Percentiles rank a stretch among this genome's conserved stretches.
These are phyloP conservation scores for Microhierax caerulescens DNA, from an alignment of 2,797 vertebrate genomes.

Conservation along the genomic window DNA sequence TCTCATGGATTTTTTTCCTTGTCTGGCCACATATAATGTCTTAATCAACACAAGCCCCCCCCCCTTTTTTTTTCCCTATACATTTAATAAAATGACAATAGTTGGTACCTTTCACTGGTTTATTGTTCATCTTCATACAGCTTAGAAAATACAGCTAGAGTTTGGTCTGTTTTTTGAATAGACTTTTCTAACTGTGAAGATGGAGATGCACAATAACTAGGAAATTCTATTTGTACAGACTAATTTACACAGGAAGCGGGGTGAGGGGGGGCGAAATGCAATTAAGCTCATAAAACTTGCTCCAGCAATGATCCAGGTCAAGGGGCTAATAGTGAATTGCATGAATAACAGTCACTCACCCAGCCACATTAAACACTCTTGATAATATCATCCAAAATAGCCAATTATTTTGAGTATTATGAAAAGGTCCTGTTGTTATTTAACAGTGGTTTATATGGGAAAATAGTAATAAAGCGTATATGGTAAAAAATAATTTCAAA, in stretches of 20 bases:
- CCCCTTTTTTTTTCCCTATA: neutral
- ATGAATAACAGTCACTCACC: conserved; percentile 53
- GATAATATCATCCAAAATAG: conserved; percentile 57
- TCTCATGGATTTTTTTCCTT: neutral
- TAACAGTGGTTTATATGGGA: conserved; percentile 36
- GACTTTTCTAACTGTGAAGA: neutral
- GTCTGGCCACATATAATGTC: neutral
- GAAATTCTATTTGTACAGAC: conserved; percentile 47
- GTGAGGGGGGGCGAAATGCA: neutral
- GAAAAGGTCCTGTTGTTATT: conserved; percentile 38
- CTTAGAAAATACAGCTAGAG: neutral
- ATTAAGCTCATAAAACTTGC: conserved; percentile 69
- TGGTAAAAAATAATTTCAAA: conserved; percentile 21
- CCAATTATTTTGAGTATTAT: conserved; percentile 57
- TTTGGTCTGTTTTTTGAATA: neutral
- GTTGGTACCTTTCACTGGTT: neutral
- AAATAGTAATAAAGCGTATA: neutral
- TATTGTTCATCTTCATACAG: neutral
- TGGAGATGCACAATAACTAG: conserved; percentile 9
- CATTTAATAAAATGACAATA: neutral
- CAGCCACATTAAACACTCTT: conserved; percentile 49
- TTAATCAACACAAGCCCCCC: neutral
- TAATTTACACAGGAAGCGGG: conserved; percentile 36
- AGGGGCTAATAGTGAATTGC: conserved; percentile 58
- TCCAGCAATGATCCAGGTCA: conserved; percentile 67